phyloP scores from a whole-genome alignment of 1,140 invertebrate genomes.

The Halictus rubicundus region DNA sequence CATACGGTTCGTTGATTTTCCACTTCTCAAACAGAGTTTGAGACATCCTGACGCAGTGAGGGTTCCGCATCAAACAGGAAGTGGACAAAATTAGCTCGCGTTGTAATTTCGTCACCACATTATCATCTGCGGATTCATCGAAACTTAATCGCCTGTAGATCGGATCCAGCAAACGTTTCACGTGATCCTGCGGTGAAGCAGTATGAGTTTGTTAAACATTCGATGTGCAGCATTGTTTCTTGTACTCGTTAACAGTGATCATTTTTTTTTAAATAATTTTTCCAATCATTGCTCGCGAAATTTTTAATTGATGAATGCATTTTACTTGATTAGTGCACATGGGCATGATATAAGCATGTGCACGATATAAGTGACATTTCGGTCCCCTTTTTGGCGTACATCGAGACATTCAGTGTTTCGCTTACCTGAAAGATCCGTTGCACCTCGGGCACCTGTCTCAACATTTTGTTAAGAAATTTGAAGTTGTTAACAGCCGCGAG shows the following conservation, averaged over 20 bases:
- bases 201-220: too few species aligned
- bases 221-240: too few species aligned
- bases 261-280: too few species aligned
- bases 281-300: too few species aligned
- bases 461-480: conserved; percentile 70
- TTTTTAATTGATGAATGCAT: too few species aligned
- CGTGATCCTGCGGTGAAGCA: conserved; percentile 46
- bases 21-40: conserved; percentile 62
- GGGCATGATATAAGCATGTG: too few species aligned
- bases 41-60: conserved; percentile 60
- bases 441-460: conserved; percentile 45
- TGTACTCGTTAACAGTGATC: too few species aligned
- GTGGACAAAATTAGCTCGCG: conserved; percentile 60
- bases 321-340: too few species aligned
- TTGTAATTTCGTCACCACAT: conserved; percentile 47
- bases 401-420: too few species aligned
- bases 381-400: too few species aligned
- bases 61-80: conserved; percentile 59
- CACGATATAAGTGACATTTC: too few species aligned
- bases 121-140: conserved; percentile 33
- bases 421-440: conserved; percentile 58
- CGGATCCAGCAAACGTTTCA: conserved; percentile 45
- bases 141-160: conserved; percentile 64
- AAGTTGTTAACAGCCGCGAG: conserved; percentile 74
- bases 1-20: conserved; percentile 50